Evolutionary conservation across 1,140 invertebrate species (phyloP).

Genomic region (Drosophila hydei): DNA sequence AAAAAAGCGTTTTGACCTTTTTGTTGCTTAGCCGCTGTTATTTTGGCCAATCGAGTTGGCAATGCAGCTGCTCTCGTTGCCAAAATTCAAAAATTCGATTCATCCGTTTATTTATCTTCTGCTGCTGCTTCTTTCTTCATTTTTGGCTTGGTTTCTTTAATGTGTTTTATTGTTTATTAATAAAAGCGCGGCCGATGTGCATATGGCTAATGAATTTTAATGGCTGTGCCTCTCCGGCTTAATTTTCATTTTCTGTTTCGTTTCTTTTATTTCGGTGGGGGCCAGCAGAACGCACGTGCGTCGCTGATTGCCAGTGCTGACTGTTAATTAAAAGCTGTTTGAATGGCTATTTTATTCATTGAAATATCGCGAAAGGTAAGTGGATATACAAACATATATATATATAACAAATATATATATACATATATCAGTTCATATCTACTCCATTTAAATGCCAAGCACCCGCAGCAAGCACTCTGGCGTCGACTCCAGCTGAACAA

Average conservation of each 20-base stretch:
- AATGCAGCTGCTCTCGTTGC: slow-evolving; percentile 10
- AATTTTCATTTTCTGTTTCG: slow-evolving; percentile 17
- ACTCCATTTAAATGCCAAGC: slow-evolving; percentile 54
- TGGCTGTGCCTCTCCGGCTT: slow-evolving; percentile 22
- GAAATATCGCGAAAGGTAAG: slow-evolving; percentile 20
- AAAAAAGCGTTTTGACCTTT: slow-evolving; percentile 18
- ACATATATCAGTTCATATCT: neutral
- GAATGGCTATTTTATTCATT: slow-evolving; percentile 53
- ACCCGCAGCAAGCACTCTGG: slow-evolving; percentile 32
- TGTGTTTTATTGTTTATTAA: slow-evolving; percentile 53
- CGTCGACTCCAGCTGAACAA: slow-evolving; percentile 40
- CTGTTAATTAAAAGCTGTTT: slow-evolving; percentile 61
- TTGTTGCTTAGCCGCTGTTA: slow-evolving; percentile 3
- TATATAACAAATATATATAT: neutral
- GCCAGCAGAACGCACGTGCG: slow-evolving; percentile 39
- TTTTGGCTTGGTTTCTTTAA: slow-evolving; percentile 1
- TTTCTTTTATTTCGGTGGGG: slow-evolving; percentile 6
- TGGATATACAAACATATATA: slow-evolving; percentile 13
- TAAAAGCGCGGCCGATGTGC: slow-evolving; percentile 33
- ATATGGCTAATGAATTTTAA: slow-evolving; percentile 62
- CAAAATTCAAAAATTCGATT: slow-evolving; percentile 9
- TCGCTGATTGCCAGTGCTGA: slow-evolving; percentile 31
- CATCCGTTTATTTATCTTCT: slow-evolving; percentile 7
- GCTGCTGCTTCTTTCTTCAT: too few relatives aligned
- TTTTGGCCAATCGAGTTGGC: slow-evolving; percentile 15